Conservation (phyloP, 2,888 invertebrate genomes). For the Sminthurinus aureus region DNA sequence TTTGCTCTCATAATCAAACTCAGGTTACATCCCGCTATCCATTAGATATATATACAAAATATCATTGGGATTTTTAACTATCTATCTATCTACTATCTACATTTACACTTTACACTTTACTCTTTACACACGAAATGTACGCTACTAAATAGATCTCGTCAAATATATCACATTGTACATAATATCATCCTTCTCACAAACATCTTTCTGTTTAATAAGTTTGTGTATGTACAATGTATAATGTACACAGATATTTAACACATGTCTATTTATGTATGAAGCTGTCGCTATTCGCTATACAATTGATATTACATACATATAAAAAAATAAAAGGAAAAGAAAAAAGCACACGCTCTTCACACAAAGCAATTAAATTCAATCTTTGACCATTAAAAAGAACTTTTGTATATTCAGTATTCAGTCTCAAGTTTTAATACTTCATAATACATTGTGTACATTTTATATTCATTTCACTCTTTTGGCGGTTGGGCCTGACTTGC, state of each 20-base stretch:
- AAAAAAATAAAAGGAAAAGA: background rate
- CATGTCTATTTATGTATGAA: too few relatives aligned
- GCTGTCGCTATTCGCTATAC: too few relatives aligned
- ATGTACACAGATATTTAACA: background rate
- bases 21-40: too few relatives aligned
- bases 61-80: too few relatives aligned
- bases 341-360: background rate
- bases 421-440: too few relatives aligned
- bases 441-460: too few relatives aligned
- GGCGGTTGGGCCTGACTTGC: background rate
- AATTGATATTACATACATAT: background rate
- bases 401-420: too few relatives aligned
- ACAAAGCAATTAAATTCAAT: background rate
- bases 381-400: background rate
- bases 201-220: background rate
- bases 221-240: background rate
- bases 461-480: background rate
- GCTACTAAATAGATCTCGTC: background rate
- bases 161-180: background rate
- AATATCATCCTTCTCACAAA: too few relatives aligned
- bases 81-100: background rate
- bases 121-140: background rate
- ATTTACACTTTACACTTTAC: background rate
- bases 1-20: too few relatives aligned
- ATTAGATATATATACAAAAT: too few relatives aligned